Evolutionary conservation across 1,140 invertebrate species (phyloP), one percentile per base, ranked within the genome.

Genomic region (Dolichoris vasculosae): DNA sequence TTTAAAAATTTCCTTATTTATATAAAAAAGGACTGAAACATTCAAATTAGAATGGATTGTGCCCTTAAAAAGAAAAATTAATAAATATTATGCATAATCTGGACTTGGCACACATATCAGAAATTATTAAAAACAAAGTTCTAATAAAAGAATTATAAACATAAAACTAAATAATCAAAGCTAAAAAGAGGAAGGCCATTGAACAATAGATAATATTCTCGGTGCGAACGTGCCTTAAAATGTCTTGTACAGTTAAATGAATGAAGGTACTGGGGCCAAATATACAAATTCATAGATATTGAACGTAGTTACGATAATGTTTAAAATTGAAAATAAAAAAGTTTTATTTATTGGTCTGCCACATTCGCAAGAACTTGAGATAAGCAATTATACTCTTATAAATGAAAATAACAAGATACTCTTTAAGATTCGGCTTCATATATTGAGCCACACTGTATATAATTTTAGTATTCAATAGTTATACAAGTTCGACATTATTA

Each of bases 191-290:
- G 73, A 85, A 73, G 38, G 32, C 82, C 73, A 78, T 83, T 64
- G 82, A 26, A 75, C 59, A 64, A 40, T 71, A 40, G 32, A 69
- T 69, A 79, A 48, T 82, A 86, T 55, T 77, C 69, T 87, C 82
- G 84, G 79, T 84, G 84, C 82, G 81, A 84, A 86, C 84, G 86
- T 88, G 86, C 81, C 81, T 87, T 85, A 83, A 79, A 30, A 69
- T 26, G 64, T 55, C 38, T 43, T 82, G 77, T 81, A 85, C 83
- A 88, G 77, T 87, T 82, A 89, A 88, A 82, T 83, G 86, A 86
- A 87, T 86, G 88, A 90, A 88, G 90, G 90, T 91, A 89, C 88
- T 89, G 90, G 90, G 90, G 89, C 90, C 90, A 86, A 91, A 90
- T 91, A 89, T 84, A 87, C 64, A 89, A 88, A 88, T 87, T 87